Evolutionary conservation across 1,140 invertebrate genomes (phyloP).

Genomic region (Brachystomella parvula): DNA sequence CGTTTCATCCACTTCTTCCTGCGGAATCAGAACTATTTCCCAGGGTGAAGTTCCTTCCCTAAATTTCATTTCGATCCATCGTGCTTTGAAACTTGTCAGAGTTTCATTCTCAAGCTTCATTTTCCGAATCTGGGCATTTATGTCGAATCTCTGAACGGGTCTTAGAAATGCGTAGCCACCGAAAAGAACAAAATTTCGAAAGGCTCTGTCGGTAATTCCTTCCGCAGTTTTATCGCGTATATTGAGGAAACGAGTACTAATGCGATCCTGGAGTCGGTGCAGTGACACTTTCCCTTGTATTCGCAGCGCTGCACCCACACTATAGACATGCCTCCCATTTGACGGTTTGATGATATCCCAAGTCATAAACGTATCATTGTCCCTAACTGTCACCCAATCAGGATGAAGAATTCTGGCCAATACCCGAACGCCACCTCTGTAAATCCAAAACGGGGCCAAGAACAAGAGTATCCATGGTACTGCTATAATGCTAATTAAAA

Average conservation of each 20-base stretch:
- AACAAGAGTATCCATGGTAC: neutral
- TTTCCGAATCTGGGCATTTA: neutral
- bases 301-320: neutral
- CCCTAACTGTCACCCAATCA: neutral
- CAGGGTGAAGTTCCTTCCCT: neutral
- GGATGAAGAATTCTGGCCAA: slow-evolving; percentile 1
- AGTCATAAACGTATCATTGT: neutral
- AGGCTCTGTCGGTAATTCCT: neutral
- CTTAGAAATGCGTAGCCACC: neutral
- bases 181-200: neutral
- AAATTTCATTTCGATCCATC: neutral
- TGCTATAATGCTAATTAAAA: neutral
- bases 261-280: no score
- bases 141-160: neutral
- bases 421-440: neutral
- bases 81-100: neutral
- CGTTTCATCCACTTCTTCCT: neutral
- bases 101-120: neutral
- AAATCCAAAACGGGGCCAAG: neutral
- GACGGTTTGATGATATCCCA: neutral
- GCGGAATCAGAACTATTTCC: slow-evolving; percentile 4
- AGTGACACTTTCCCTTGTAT: neutral
- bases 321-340: neutral
- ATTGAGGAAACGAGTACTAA: no score
- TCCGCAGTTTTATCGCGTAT: neutral